Conservation (phyloP, 2,888 invertebrate species). For the Asteroscopus sphinx region DNA sequence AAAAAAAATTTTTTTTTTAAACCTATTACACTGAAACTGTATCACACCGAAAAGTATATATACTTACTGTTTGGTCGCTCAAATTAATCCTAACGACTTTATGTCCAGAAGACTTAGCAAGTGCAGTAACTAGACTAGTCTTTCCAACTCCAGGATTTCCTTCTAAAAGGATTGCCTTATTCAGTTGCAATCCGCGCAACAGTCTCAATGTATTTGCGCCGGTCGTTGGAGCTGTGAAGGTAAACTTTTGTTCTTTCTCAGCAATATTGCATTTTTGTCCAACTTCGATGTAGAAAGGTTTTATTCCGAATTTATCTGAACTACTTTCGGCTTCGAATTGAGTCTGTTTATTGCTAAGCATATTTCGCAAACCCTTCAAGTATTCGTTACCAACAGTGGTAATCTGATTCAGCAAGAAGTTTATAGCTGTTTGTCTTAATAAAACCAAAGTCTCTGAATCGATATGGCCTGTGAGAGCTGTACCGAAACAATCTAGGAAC, state of each 20-base stretch:
- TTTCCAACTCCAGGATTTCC: slow-evolving; percentile 99
- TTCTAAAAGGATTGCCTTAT: slow-evolving; percentile 98
- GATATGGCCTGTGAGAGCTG: slow-evolving; percentile 93
- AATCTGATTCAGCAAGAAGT: slow-evolving; percentile 89
- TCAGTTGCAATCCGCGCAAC: slow-evolving; percentile 96
- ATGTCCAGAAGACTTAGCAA: slow-evolving; percentile 96
- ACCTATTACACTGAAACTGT: neutral
- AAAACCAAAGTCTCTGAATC: slow-evolving; percentile 85
- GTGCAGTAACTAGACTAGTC: slow-evolving; percentile 97
- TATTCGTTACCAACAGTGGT: slow-evolving; percentile 77
- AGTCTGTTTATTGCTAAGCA: slow-evolving; percentile 73
- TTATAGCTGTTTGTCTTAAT: slow-evolving; percentile 87
- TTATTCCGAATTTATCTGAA: slow-evolving; percentile 91
- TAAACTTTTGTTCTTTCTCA: slow-evolving; percentile 86
- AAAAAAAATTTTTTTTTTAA: slow-evolving; percentile 37
- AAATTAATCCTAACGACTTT: slow-evolving; percentile 97
- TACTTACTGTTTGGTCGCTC: slow-evolving; percentile 98
- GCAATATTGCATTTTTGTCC: slow-evolving; percentile 74
- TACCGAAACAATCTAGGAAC: slow-evolving; percentile 97
- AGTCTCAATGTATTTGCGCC: slow-evolving; percentile 95
- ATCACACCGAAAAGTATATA: neutral
- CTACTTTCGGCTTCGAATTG: slow-evolving; percentile 75
- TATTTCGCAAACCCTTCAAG: slow-evolving; percentile 71
- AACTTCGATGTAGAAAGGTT: slow-evolving; percentile 93
- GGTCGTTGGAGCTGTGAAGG: slow-evolving; percentile 94